Base-by-base conservation (phyloP, 2,797 vertebrate species). In the Muscicapa comitata region DNA sequence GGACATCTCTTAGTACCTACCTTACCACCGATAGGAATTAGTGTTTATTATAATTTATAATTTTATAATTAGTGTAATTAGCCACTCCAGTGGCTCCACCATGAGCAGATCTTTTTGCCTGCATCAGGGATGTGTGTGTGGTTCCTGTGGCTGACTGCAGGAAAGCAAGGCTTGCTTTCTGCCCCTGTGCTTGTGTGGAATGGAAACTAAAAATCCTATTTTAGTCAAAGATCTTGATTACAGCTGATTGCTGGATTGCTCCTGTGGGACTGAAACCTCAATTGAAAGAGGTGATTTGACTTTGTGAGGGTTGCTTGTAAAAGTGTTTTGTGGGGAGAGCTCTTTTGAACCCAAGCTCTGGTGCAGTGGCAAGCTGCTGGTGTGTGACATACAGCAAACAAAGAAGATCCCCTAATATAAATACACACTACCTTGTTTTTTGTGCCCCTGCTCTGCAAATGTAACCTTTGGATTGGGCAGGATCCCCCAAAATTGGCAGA, bases 401-500 rank as follows among this genome's bases (percentile, higher is more conserved):
- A 59, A 85, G 80, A 74, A 40, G 61, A 75, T 75, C 13, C 33
- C 38, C 65, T 78, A 45, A 68, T 75, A 43, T 43, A 90, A 96
- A 81, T 59, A 96, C 58, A 35, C 0, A 0, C 40, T 86, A 4
- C 48, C 29, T 59, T 89, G 72, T 2, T 19, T 78, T 94, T 72
- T 24, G 8, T 90, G 45, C 9, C 54, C 25, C 59, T 92, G 59
- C 77, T 93, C 74, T 83, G 94, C 63, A 97, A 97, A 94, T 20
- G 11, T 67, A 79, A 94, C 93, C 95, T 97, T 97, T 96, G 90
- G 59, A 92, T 86, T 47, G 75, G 78, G 75, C 61, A 77, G 43
- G 25, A 81, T 85, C 77, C 63, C n/a, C 26, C 8, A 54, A 88
- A 84, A 48, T 11, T 76, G 92, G 87, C 93, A 81, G 67, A 37